These are phyloP conservation scores for Microctonus brassicae DNA, from an alignment of 2,888 invertebrate species.

Conservation along the genomic window DNA sequence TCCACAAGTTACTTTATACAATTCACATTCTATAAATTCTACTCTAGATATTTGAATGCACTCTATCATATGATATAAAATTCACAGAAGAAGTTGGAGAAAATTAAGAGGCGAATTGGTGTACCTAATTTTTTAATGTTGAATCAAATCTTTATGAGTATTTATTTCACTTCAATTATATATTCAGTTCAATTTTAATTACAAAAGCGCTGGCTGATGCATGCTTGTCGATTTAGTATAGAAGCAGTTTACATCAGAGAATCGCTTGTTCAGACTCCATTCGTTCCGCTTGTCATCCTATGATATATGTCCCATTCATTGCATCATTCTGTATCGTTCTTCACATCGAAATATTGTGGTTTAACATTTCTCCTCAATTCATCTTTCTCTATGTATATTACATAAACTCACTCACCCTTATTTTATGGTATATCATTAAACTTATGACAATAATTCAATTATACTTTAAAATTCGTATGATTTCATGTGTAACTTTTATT, in stretches of 20 bases:
- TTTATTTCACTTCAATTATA: conserved; percentile 27
- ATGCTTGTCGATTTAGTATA: conserved; percentile 44
- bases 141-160: conserved; percentile 1
- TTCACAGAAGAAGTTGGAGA: too few relatives aligned
- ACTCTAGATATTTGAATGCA: not conserved
- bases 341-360: conserved; percentile 21
- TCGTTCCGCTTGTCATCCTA: conserved; percentile 68
- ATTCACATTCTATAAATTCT: not conserved
- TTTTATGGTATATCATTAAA: not conserved
- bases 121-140: not conserved
- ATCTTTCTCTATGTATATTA: not conserved
- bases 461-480: not conserved
- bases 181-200: conserved; percentile 56
- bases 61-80: not conserved
- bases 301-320: conserved; percentile 67
- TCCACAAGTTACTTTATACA: conserved; percentile 10
- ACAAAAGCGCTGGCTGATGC: conserved; percentile 59
- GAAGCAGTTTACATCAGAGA: conserved; percentile 49
- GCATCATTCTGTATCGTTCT: conserved; percentile 53
- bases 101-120: not conserved
- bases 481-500: not conserved
- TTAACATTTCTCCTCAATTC: conserved; percentile 21
- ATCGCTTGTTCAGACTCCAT: conserved; percentile 70
- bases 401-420: not conserved
- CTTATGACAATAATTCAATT: not conserved